Percentiles rank a stretch among this genome's conserved stretches.
Evolutionary conservation across 2,113 vertebrate species (phyloP).

Genomic region (Scortum barcoo): DNA sequence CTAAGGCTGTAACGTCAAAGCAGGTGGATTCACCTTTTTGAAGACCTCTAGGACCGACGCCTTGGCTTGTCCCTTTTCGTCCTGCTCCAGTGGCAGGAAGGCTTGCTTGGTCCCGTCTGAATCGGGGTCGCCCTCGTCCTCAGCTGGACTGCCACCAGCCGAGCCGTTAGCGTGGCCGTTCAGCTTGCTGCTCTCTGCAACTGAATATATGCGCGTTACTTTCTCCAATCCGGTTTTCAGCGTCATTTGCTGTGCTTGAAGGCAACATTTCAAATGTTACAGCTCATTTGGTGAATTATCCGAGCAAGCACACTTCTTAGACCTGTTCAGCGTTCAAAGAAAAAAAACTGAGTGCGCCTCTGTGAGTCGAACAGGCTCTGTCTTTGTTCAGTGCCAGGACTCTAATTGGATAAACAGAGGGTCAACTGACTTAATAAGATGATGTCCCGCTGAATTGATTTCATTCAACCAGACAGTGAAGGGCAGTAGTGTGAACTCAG

Average conservation of each 20-base stretch:
- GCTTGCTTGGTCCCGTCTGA: constrained; percentile 51
- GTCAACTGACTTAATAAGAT: constrained; percentile 68
- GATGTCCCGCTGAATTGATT: constrained; percentile 60
- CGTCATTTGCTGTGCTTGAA: not conserved
- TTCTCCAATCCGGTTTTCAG: not conserved
- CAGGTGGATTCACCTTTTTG: constrained; percentile 81
- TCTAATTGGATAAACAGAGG: constrained; percentile 48
- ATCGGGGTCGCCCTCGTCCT: not conserved
- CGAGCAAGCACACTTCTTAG: not conserved
- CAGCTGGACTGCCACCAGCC: not conserved
- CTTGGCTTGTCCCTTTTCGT: constrained; percentile 58
- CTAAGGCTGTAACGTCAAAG: no score
- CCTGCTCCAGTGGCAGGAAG: constrained; percentile 67
- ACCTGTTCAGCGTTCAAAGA: not conserved
- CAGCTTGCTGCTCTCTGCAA: constrained; percentile 63
- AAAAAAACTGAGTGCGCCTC: not conserved
- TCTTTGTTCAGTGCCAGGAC: constrained; percentile 57
- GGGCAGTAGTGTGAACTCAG: not conserved
- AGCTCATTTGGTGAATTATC: not conserved
- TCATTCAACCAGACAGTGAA: constrained; percentile 26
- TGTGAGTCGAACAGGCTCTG: constrained; percentile 46
- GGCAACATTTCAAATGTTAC: not conserved
- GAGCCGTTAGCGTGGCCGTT: constrained; percentile 62
- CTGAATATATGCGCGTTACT: fast-evolving
- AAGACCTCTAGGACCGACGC: constrained; percentile 84